Conservation (phyloP, 2,113 vertebrate genomes). For the Brachypodius melanocephalos region DNA sequence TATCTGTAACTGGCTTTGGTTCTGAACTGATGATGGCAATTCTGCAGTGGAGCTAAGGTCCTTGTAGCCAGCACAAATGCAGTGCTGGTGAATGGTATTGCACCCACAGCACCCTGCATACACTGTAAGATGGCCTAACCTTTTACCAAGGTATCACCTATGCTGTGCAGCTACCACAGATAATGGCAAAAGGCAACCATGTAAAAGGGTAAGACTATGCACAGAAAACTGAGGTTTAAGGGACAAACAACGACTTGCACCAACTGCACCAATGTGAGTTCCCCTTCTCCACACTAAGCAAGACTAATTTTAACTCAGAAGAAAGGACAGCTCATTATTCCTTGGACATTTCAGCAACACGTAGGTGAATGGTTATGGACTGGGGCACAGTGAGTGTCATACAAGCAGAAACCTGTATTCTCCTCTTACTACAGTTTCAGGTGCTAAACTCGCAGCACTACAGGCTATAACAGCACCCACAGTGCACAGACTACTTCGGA, state of each 20-base stretch:
- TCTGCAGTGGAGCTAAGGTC: background rate
- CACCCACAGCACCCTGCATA: background rate
- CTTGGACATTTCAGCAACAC: background rate
- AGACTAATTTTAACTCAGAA: background rate
- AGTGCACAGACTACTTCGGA: background rate
- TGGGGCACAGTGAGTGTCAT: no score
- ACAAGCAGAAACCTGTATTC: background rate
- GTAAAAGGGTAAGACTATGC: background rate
- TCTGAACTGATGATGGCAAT: background rate
- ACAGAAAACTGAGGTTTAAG: background rate
- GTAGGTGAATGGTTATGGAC: background rate
- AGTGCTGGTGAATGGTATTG: background rate
- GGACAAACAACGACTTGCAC: background rate
- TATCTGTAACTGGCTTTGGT: background rate
- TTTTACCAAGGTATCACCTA: background rate
- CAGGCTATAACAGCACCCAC: background rate
- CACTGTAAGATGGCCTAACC: accelerated
- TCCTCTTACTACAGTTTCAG: background rate
- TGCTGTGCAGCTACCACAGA: background rate
- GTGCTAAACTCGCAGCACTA: background rate
- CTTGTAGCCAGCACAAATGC: accelerated
- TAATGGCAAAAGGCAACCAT: background rate
- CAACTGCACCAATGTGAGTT: accelerated
- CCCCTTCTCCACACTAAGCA: background rate
- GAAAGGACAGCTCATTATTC: background rate